These are phyloP conservation scores for Bufo bufo DNA, from an alignment of 2,113 vertebrate species.

Conservation along the genomic window DNA sequence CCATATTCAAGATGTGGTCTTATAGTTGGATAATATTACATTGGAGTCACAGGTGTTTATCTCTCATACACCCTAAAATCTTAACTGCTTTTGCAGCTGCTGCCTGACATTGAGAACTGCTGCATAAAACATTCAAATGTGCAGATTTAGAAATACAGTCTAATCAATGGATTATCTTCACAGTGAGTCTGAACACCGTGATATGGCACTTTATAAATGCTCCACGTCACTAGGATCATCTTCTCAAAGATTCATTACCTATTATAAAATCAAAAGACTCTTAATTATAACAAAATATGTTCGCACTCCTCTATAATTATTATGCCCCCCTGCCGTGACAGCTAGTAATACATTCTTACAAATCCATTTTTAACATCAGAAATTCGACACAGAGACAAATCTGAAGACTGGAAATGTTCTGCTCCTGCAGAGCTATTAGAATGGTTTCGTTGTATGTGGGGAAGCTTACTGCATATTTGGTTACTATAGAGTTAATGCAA, in stretches of 20 bases:
- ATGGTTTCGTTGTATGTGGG: neutral
- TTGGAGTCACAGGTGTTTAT: too few relatives aligned
- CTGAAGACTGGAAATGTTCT: neutral
- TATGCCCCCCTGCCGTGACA: slow-evolving; percentile 16
- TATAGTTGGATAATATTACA: too few relatives aligned
- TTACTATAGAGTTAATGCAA: neutral
- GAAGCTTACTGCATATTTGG: neutral
- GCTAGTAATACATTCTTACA: slow-evolving; percentile 29
- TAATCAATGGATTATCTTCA: neutral
- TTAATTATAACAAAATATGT: slow-evolving; percentile 31
- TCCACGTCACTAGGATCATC: neutral
- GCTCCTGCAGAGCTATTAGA: neutral
- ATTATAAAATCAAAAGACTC: slow-evolving; percentile 5
- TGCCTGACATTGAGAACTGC: too few relatives aligned
- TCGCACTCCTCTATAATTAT: slow-evolving; percentile 25
- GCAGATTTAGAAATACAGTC: neutral
- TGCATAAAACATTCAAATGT: too few relatives aligned
- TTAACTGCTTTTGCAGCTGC: too few relatives aligned
- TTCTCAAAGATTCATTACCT: slow-evolving; percentile 17
- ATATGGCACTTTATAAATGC: neutral
- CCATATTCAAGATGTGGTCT: too few relatives aligned
- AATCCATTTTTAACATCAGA: slow-evolving; percentile 11
- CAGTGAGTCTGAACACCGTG: neutral
- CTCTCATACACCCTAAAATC: too few relatives aligned
- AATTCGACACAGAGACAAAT: neutral